A percentile compares a stretch with the other conserved stretches of the same genome.
Evolutionary conservation across 2,888 invertebrate species (phyloP).

Genomic region (Tetranychus piercei): DNA sequence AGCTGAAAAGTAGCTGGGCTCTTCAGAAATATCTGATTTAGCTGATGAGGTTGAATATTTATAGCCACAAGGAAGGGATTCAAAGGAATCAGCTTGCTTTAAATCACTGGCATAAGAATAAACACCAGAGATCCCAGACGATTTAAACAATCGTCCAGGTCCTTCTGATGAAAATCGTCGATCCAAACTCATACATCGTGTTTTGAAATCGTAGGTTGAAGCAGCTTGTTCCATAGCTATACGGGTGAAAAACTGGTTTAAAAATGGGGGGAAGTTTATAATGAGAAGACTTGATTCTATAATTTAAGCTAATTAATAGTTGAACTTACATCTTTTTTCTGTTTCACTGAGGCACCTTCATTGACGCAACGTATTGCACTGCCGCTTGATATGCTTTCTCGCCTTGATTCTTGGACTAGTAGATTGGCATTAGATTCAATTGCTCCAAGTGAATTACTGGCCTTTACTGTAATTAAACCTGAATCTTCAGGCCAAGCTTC

Average conservation of each 20-base stretch:
- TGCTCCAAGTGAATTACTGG: background rate
- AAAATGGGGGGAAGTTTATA: background rate
- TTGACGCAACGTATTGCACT: background rate
- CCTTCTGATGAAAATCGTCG: background rate
- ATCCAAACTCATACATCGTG: slow-evolving; percentile 1
- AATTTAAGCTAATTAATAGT: background rate
- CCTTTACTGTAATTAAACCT: slow-evolving; percentile 1
- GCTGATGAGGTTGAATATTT: slow-evolving; percentile 7
- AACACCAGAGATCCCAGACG: background rate
- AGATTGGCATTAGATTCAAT: slow-evolving; percentile 5
- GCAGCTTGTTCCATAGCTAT: background rate
- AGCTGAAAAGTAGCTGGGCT: background rate
- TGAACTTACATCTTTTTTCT: slow-evolving; percentile 6
- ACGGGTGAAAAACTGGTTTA: background rate
- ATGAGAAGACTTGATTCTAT: background rate
- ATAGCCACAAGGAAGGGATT: slow-evolving; percentile 6
- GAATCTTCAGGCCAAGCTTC: slow-evolving; percentile 6
- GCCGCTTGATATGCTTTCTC: no score
- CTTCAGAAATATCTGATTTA: slow-evolving; percentile 5
- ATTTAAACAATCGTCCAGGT: background rate
- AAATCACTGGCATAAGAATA: background rate
- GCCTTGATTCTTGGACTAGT: background rate
- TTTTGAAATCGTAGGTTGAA: background rate
- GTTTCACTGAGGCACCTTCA: background rate
- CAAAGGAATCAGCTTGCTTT: background rate